Evolutionary conservation across 2,888 invertebrate species (phyloP).

Genomic region (Hirtodrosophila alboralis): DNA sequence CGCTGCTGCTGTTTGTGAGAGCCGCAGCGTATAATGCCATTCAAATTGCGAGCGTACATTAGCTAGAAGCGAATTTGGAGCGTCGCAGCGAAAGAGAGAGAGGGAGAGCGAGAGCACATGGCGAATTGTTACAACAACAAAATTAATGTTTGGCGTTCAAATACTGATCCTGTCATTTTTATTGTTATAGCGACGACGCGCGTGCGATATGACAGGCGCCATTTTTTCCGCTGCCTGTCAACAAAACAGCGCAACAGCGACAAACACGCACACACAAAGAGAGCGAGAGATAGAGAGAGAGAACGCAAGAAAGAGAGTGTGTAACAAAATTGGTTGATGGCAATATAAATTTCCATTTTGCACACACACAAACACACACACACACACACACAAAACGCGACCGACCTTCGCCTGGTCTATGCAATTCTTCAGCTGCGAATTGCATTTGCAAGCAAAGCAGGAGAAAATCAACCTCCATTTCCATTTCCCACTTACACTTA

Average conservation of each 20-base stretch:
- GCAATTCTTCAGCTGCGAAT: constrained; percentile 25
- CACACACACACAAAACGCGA: constrained; percentile 11
- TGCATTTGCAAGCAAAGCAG: constrained; percentile 27
- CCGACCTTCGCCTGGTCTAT: constrained; percentile 36
- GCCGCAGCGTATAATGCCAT: constrained; percentile 29
- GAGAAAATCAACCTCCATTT: constrained; percentile 51
- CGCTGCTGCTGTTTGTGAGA: too few relatives aligned
- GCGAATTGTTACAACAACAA: constrained; percentile 26
- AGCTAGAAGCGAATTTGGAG: constrained; percentile 31
- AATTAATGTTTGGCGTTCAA: constrained; percentile 6
- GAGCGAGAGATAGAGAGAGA: constrained; percentile 3
- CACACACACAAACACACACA: constrained; percentile 14
- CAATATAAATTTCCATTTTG: constrained; percentile 9
- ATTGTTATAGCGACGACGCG: constrained; percentile 34
- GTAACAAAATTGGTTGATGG: constrained; percentile 14
- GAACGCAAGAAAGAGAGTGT: constrained; percentile 5
- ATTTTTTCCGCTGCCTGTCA: constrained; percentile 49
- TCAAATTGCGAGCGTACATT: constrained; percentile 41
- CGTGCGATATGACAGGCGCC: constrained; percentile 62
- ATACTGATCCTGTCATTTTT: constrained; percentile 45
- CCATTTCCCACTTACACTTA: constrained; percentile 36
- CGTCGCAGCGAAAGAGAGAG: constrained; percentile 5
- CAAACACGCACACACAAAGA: constrained; percentile 6
- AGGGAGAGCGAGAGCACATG: constrained; percentile 25
- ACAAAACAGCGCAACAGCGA: too few relatives aligned